A percentile compares a stretch with the other conserved stretches of the same genome.
Evolutionary conservation across 2,797 vertebrate genomes (phyloP).

Genomic region (Poeciliopsis paucimaculata): DNA sequence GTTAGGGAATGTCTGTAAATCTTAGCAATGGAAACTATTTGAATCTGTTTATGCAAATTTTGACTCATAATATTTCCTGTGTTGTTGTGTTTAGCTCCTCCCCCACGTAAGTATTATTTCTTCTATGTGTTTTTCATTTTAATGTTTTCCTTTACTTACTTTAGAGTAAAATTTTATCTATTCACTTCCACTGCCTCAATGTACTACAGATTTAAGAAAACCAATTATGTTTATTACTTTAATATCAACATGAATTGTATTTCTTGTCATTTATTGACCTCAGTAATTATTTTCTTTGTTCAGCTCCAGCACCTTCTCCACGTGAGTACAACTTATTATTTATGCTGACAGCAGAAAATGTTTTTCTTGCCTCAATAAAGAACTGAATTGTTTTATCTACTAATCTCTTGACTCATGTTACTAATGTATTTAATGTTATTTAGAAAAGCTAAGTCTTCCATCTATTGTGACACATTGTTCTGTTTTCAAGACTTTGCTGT

Average conservation of each 20-base stretch:
- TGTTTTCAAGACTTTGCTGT: not conserved
- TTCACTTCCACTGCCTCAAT: not conserved
- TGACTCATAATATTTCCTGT: not conserved
- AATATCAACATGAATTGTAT: not conserved
- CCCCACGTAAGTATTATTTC: rapidly evolving
- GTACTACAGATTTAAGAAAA: not conserved
- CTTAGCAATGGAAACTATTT: not conserved
- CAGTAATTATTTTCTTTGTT: not conserved
- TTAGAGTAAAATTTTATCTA: not conserved
- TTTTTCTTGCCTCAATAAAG: not conserved
- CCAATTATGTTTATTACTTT: not conserved
- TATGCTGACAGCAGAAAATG: not conserved
- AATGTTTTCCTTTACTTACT: not conserved
- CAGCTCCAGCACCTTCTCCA: not conserved
- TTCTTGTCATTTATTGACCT: not conserved
- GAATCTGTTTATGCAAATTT: not conserved
- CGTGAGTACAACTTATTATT: not conserved
- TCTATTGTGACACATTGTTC: not conserved
- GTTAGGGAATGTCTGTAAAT: not conserved
- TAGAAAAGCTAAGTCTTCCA: not conserved
- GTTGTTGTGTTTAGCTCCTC: not conserved
- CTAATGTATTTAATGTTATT: not conserved
- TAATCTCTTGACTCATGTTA: not conserved
- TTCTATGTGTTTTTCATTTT: not conserved
- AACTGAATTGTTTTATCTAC: not conserved